Evolutionary conservation across 2,888 invertebrate genomes (phyloP).

Genomic region (Hymenopus coronatus): DNA sequence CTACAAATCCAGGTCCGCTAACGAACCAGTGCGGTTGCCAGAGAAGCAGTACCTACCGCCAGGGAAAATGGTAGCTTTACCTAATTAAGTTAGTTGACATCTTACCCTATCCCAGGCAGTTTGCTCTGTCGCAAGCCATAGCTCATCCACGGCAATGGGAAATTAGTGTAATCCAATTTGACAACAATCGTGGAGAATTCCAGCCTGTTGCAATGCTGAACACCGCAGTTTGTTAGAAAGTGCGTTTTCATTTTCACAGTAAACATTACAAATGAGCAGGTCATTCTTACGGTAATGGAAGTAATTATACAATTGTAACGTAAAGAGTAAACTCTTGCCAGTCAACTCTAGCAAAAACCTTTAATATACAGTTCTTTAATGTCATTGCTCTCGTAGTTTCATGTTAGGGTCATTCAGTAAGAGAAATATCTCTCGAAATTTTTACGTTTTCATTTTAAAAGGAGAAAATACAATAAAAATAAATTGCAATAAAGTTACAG

Average conservation of each 20-base stretch:
- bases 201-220: background rate
- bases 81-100: slow-evolving; percentile 11
- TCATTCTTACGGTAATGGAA: too few species aligned
- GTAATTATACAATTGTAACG: too few species aligned
- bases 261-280: too few species aligned
- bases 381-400: too few species aligned
- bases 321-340: too few species aligned
- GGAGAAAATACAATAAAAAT: too few species aligned
- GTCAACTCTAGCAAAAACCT: too few species aligned
- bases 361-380: too few species aligned
- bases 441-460: too few species aligned
- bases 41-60: background rate
- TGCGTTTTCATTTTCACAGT: background rate
- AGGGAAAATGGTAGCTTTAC: background rate
- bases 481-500: too few species aligned
- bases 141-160: background rate
- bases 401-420: too few species aligned
- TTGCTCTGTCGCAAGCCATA: background rate
- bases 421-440: too few species aligned
- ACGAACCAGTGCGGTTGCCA: background rate
- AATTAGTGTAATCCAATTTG: background rate
- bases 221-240: background rate
- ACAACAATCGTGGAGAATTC: background rate
- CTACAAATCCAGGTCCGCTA: background rate
- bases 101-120: background rate